These are phyloP conservation scores for Aythya fuligula DNA, from an alignment of 2,797 vertebrate species.

Conservation along the genomic window DNA sequence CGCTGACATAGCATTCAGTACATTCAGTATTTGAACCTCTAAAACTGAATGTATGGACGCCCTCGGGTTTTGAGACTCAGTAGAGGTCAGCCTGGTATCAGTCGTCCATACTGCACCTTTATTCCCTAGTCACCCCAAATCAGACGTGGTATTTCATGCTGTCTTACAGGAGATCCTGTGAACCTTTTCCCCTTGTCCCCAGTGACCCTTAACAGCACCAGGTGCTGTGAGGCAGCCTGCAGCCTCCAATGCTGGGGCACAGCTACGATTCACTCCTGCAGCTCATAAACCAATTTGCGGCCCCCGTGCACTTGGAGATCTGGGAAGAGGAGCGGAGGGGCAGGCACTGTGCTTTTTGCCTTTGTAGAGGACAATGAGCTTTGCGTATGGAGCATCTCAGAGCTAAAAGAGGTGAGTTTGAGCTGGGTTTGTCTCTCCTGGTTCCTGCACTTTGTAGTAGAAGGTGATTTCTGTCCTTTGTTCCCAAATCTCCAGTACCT, in stretches of 20 bases:
- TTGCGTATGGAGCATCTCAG: rapidly evolving
- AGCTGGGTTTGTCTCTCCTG: not conserved
- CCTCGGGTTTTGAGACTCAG: too few species aligned
- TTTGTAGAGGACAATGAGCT: not conserved
- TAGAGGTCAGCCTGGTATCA: rapidly evolving
- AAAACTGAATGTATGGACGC: not conserved
- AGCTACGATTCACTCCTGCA: rapidly evolving
- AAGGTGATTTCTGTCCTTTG: not conserved
- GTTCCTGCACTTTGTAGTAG: not conserved
- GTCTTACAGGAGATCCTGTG: not conserved
- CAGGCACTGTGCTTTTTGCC: not conserved
- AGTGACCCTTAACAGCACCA: rapidly evolving
- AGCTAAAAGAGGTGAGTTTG: not conserved
- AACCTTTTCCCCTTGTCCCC: not conserved
- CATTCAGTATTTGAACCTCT: rapidly evolving
- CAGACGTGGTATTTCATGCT: rapidly evolving
- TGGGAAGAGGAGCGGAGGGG: rapidly evolving
- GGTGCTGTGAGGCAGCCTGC: not conserved
- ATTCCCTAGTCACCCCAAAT: not conserved
- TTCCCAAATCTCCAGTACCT: not conserved
- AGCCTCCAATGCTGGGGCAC: rapidly evolving
- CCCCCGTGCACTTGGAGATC: rapidly evolving
- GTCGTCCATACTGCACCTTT: not conserved
- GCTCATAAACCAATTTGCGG: not conserved
- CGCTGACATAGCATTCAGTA: rapidly evolving